Evolutionary conservation across 2,797 vertebrate genomes (phyloP), one percentile per base, ranked within the genome.

Genomic region (Sciurus vulgaris): DNA sequence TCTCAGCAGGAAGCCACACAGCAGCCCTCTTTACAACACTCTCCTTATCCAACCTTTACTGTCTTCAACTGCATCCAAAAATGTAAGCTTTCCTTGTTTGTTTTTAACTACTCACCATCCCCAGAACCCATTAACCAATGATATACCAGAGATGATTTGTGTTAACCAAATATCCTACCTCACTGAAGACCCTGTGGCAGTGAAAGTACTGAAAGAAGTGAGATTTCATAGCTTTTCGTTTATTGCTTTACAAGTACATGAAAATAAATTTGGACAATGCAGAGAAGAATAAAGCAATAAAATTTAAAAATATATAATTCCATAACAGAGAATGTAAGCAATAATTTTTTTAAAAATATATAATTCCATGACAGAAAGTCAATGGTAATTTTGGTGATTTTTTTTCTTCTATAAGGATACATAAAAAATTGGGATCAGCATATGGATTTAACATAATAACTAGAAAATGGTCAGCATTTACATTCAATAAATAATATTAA

Each of bases 1-100:
- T 89, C 91, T 61, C 97, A 78, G 91, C 86, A 89, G 93, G 91
- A 93, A 97, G 84, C 94, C 81, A 51, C 41, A 2, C 73, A 91
- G 44, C 73, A 91, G 44, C 72, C 78, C 81, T 96, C 86, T 76
- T 78, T 70, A 63, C 65, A 83, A 93, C 94, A 83, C 83, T 94
- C 77, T 95, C 89, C 88, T 91, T 38, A 35, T 1, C 24, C 82
- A 85, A 93, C 67, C 59, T 56, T n/a, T 30, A 35, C 24, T 10
- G 9, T 87, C 74, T 86, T 88, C 88, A 61, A 82, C 65, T 67
- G 44, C 30, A 67, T 83, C 74, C 51, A n/a, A 79, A 94, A 91
- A 78, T 59, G 51, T 10, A 47, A 84, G 30, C 63, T 56, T 83
- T 61, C 73, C 76, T 41, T 70, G 13, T 70, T 93, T 96, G 74